These are phyloP conservation scores for Grammomys dolichurus DNA, from an alignment of 2,113 vertebrate genomes.

Conservation along the genomic window DNA sequence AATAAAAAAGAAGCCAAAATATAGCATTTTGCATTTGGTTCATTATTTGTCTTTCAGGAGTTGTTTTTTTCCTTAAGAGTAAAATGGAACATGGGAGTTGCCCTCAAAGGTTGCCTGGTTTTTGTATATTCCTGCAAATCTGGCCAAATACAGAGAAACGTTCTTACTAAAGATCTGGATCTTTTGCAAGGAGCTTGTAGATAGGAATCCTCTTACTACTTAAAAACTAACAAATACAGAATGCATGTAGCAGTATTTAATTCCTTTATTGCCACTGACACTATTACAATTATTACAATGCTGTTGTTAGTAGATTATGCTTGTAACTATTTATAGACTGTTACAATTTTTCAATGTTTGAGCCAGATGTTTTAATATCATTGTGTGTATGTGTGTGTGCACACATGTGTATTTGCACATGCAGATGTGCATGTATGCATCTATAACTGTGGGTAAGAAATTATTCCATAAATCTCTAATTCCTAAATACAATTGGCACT, in stretches of 20 bases:
- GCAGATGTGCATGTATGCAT: neutral
- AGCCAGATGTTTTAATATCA: neutral
- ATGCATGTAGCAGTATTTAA: neutral
- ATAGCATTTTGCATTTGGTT: too few species aligned
- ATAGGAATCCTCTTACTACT: neutral
- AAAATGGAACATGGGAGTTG: neutral
- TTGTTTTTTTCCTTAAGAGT: too few species aligned
- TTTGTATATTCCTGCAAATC: neutral
- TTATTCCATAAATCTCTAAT: neutral
- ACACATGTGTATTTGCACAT: too few species aligned
- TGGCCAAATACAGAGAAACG: neutral
- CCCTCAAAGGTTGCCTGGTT: too few species aligned
- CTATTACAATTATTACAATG: neutral
- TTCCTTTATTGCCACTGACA: neutral
- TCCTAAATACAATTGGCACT: neutral
- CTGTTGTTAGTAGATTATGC: neutral
- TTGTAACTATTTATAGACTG: neutral
- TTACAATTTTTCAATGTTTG: neutral
- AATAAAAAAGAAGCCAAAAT: too few species aligned
- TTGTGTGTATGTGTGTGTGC: neutral
- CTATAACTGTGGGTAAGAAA: neutral
- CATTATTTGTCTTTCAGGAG: neutral
- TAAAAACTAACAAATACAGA: neutral
- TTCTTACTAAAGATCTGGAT: neutral
- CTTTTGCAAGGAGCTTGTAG: neutral